Evolutionary conservation across 2,888 invertebrate species (phyloP), one percentile per base, ranked within the genome.

Genomic region (Atrina japonica): DNA sequence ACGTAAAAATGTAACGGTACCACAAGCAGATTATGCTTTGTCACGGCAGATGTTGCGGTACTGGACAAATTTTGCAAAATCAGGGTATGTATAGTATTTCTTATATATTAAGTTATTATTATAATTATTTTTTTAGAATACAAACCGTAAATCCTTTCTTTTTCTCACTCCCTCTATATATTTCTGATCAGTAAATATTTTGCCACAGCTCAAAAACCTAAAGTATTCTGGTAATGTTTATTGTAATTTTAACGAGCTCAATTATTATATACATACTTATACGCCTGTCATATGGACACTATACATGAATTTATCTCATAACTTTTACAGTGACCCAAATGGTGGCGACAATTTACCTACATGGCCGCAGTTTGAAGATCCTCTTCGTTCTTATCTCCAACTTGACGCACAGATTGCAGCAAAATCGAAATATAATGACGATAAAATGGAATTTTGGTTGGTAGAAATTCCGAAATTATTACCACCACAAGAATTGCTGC

Each of bases 21-120:
- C 65, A 25, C 3, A 35, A 1, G 49, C 67, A 1, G 64, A 70
- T 35, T 43, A 29, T 11, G 6, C 47, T 14, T 30, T 55, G 21
- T 47, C 69, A 21, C 41, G 55, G 7, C 41, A 40, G 3, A 58
- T 73, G 55, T 35, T 64, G 9, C 49, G 52, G 5, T 60, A 55
- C 18, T 73, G 72, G 75, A 66, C 66, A 5, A 76, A 70, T 60
- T 76, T 76, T 45, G 75, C 73, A 16, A 76, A 76, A 58, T 40
- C 53, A 21, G 73, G 73, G 73, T 73, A 76, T 63, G 59, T 59
- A 2, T 47, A 14, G 25, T 7, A 25, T 29, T 11, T 53, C 35
- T 11, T n/a, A n/a, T n/a, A n/a, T n/a, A n/a, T n/a, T n/a, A n/a
- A n/a, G n/a, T n/a, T n/a, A n/a, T n/a, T n/a, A n/a, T n/a, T n/a